Evolutionary conservation across 2,797 vertebrate species (phyloP).

Genomic region (Tragelaphus eurycerus): DNA sequence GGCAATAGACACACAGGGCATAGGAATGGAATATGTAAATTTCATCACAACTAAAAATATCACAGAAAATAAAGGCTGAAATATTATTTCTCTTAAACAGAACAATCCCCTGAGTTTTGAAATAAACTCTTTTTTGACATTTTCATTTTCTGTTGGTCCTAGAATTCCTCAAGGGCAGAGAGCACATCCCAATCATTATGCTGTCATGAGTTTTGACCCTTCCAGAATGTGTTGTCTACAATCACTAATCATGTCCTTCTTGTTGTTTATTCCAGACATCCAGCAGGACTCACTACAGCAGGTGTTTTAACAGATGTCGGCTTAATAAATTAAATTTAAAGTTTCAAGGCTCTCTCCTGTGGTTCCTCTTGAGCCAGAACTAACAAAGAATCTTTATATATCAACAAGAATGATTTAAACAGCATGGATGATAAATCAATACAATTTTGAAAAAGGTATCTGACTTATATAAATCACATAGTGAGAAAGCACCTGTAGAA

Average conservation of each 20-base stretch:
- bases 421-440: not conserved
- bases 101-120: not conserved
- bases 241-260: not conserved
- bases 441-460: conserved; percentile 18
- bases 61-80: not conserved
- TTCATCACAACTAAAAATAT: not conserved
- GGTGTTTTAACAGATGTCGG: not conserved
- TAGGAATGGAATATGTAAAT: not conserved
- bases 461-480: conserved; percentile 5
- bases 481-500: not conserved
- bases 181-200: not conserved
- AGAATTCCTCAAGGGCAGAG: not conserved
- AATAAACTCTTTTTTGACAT: not conserved
- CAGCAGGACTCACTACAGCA: not conserved
- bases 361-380: conserved; percentile 19
- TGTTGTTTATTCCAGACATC: not conserved
- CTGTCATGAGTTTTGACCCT: not conserved
- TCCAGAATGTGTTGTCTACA: not conserved
- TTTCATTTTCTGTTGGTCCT: not conserved
- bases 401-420: conserved; percentile 47
- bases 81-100: not conserved
- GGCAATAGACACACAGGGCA: not conserved
- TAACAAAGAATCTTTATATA: conserved; percentile 32
- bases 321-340: conserved; percentile 3
- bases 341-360: conserved; percentile 5